Evolutionary conservation across 2,113 vertebrate species (phyloP).

Genomic region (Chroicocephalus ridibundus): DNA sequence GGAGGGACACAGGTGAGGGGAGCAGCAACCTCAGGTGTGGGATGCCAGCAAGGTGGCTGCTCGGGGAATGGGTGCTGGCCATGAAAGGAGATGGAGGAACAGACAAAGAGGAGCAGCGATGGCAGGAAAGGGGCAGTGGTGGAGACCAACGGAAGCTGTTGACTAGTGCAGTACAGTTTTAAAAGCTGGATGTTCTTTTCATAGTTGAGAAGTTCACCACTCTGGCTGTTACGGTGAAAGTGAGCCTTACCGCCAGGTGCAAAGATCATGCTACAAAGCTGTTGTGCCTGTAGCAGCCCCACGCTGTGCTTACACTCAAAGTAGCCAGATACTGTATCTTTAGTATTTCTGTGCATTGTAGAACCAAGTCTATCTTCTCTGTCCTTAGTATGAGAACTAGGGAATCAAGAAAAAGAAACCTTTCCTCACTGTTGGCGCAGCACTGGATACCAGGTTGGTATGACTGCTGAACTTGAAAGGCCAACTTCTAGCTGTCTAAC

Average conservation of each 20-base stretch:
- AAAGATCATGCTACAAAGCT: not conserved
- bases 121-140: not conserved
- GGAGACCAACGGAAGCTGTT: not conserved
- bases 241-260: not conserved
- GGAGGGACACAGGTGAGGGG: rapidly evolving
- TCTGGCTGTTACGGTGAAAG: not conserved
- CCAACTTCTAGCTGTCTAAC: not conserved
- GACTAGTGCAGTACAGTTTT: not conserved
- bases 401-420: not conserved
- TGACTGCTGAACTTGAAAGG: not conserved
- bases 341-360: not conserved
- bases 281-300: not conserved
- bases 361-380: not conserved
- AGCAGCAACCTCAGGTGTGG: not conserved
- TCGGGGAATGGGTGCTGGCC: not conserved
- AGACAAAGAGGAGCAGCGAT: not conserved
- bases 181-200: not conserved
- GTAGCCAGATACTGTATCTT: not conserved
- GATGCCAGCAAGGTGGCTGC: not conserved
- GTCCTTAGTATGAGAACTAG: not conserved
- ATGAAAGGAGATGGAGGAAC: not conserved
- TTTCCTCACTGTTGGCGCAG: not conserved
- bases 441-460: not conserved
- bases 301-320: not conserved
- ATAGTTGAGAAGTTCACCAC: not conserved